phyloP scores from a whole-genome alignment of 2,113 vertebrate genomes.

The Pao palembangensis region DNA sequence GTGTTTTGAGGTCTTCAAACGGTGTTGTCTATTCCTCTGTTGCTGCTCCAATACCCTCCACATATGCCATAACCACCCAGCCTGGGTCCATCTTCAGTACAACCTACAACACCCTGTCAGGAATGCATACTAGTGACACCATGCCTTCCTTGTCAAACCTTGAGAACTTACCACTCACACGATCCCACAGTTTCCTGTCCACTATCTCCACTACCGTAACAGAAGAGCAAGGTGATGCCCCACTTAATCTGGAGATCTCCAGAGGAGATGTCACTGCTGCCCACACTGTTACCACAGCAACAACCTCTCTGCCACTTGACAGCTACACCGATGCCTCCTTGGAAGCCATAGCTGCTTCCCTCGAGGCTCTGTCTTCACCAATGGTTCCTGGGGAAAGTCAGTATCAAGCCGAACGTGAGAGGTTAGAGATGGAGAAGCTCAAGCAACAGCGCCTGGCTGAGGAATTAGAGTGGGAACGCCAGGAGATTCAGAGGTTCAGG shows the following conservation, averaged over 20 bases:
- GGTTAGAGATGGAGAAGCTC: slow-evolving; percentile 93
- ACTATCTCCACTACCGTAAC: slow-evolving; percentile 78
- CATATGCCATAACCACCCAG: slow-evolving; percentile 96
- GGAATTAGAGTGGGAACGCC: slow-evolving; percentile 95
- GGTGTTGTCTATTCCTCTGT: slow-evolving; percentile 98
- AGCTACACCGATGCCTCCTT: slow-evolving; percentile 83
- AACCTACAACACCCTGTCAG: slow-evolving; percentile 82
- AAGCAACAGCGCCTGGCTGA: slow-evolving; percentile 96
- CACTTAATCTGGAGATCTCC: slow-evolving; percentile 77
- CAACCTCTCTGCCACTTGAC: slow-evolving; percentile 81
- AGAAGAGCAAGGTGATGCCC: slow-evolving; percentile 75
- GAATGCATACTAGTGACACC: slow-evolving; percentile 84
- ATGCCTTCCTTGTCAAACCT: slow-evolving; percentile 84
- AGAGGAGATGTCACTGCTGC: slow-evolving; percentile 68
- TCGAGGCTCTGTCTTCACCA: slow-evolving; percentile 80
- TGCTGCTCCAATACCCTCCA: slow-evolving; percentile 89
- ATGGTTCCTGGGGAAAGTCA: slow-evolving; percentile 87
- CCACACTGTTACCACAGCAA: slow-evolving; percentile 64
- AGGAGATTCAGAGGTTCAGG: slow-evolving; percentile 95
- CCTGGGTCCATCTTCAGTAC: slow-evolving; percentile 97
- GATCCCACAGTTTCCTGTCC: slow-evolving; percentile 89
- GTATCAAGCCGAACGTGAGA: slow-evolving; percentile 88
- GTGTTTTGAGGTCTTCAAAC: slow-evolving; percentile 91
- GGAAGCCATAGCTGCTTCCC: slow-evolving; percentile 84
- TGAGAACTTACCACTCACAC: slow-evolving; percentile 84